These are phyloP conservation scores for Silurus aristotelis DNA, from an alignment of 2,797 vertebrate genomes.

Conservation along the genomic window DNA sequence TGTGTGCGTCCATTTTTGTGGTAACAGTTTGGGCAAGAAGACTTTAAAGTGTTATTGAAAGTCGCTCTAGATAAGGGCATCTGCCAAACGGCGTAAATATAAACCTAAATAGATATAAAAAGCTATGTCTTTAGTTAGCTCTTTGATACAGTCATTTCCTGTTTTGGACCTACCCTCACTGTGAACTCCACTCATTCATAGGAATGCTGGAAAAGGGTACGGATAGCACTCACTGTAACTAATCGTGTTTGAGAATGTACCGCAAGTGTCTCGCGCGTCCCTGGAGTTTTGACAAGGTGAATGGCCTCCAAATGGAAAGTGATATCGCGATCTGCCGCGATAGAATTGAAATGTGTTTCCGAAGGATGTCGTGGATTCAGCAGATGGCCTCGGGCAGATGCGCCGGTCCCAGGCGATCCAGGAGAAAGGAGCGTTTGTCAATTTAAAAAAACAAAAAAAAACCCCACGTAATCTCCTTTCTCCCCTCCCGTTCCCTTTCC, in stretches of 20 bases:
- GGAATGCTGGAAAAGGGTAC: neutral
- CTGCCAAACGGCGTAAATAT: too few species aligned
- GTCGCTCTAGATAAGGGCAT: too few species aligned
- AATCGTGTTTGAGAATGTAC: slow-evolving; percentile 23
- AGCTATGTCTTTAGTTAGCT: too few species aligned
- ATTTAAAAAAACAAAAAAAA: slow-evolving; percentile 35
- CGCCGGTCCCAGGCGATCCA: slow-evolving; percentile 29
- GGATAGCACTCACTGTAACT: neutral
- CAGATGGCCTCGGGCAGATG: slow-evolving; percentile 32
- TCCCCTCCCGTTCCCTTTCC: slow-evolving; percentile 10
- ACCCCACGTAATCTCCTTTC: neutral
- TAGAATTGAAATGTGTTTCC: slow-evolving; percentile 47
- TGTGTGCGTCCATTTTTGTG: too few species aligned
- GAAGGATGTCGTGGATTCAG: slow-evolving; percentile 34
- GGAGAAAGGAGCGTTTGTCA: slow-evolving; percentile 43
- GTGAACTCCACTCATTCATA: neutral
- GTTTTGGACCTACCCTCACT: neutral
- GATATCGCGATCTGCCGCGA: slow-evolving; percentile 47
- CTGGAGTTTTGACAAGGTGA: slow-evolving; percentile 45
- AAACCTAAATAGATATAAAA: too few species aligned
- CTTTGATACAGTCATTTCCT: neutral
- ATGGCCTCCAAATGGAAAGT: slow-evolving; percentile 47
- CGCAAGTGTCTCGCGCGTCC: slow-evolving; percentile 21
- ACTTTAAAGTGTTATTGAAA: too few species aligned
- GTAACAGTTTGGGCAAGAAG: too few species aligned